phyloP scores from a whole-genome alignment of 2,797 vertebrate genomes.

The Distichodus sexfasciatus region DNA sequence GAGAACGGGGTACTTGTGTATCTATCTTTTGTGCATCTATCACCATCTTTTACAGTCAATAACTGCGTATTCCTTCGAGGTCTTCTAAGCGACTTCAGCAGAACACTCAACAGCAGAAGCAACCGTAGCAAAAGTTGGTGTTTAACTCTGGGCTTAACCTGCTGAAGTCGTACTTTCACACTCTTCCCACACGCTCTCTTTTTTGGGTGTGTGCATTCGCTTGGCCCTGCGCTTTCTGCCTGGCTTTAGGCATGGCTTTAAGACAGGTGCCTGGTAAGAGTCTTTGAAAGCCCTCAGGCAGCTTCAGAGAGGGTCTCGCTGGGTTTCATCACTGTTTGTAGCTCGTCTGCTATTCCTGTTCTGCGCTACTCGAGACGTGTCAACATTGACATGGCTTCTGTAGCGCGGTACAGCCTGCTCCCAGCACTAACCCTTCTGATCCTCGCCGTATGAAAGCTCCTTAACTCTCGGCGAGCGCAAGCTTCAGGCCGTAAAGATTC shows the following conservation, averaged over 20 bases:
- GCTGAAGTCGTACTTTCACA: neutral
- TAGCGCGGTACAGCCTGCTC: neutral
- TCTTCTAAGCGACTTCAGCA: too few relatives aligned
- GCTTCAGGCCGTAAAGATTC: neutral
- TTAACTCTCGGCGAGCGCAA: neutral
- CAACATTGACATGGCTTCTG: neutral
- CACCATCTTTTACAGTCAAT: too few relatives aligned
- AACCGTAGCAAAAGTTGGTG: too few relatives aligned
- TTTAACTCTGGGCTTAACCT: too few relatives aligned
- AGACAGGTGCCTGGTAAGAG: neutral
- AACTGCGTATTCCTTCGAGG: too few relatives aligned
- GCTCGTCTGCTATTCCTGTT: neutral
- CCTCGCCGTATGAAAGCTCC: neutral
- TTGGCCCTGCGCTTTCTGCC: neutral
- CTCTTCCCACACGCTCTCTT: neutral
- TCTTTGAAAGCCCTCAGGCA: neutral
- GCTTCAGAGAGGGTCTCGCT: neutral
- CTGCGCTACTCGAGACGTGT: neutral
- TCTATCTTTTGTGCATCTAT: too few relatives aligned
- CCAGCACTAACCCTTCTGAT: neutral
- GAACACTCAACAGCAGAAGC: too few relatives aligned
- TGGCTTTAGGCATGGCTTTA: neutral
- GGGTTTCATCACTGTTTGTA: slow-evolving; percentile 2
- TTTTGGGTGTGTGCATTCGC: neutral
- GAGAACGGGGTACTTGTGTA: too few relatives aligned